Conservation (phyloP, 2,113 vertebrate genomes). For the Aleadryas rufinucha region DNA sequence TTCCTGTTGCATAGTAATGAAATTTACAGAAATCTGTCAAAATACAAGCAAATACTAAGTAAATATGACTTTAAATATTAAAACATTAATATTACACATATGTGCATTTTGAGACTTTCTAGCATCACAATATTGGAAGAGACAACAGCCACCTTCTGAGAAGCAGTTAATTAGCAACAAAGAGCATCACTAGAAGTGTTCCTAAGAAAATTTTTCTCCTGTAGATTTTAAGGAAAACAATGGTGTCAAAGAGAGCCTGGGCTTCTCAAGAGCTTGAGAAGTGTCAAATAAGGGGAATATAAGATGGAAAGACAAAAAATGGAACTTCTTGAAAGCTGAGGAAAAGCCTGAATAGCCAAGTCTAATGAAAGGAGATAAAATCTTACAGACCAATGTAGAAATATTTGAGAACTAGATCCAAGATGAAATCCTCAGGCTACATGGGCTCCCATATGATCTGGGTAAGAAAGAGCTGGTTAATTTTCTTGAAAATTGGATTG, state of each 20-base stretch:
- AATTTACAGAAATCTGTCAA: not conserved
- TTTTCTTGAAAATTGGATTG: slow-evolving; percentile 65
- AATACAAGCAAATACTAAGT: not conserved
- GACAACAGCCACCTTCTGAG: not conserved
- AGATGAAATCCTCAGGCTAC: slow-evolving; percentile 52
- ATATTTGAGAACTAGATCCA: slow-evolving; percentile 17
- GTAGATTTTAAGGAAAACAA: slow-evolving; percentile 12
- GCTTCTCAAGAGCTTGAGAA: not conserved
- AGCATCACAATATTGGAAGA: not conserved
- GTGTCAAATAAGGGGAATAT: not conserved
- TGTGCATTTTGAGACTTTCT: not conserved
- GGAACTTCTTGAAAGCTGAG: not conserved
- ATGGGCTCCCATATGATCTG: slow-evolving; percentile 32
- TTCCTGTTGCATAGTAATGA: not conserved
- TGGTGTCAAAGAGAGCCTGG: not conserved
- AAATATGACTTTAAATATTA: not conserved
- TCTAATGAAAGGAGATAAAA: slow-evolving; percentile 32
- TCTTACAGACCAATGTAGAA: not conserved
- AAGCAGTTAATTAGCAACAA: slow-evolving; percentile 36
- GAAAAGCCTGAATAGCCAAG: not conserved
- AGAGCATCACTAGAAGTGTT: not conserved
- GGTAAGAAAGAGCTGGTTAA: slow-evolving; percentile 38
- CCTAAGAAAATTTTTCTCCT: not conserved
- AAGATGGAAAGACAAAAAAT: not conserved
- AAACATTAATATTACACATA: not conserved